These are phyloP conservation scores for Xenopus petersii DNA, from an alignment of 2,797 vertebrate species.

Conservation along the genomic window DNA sequence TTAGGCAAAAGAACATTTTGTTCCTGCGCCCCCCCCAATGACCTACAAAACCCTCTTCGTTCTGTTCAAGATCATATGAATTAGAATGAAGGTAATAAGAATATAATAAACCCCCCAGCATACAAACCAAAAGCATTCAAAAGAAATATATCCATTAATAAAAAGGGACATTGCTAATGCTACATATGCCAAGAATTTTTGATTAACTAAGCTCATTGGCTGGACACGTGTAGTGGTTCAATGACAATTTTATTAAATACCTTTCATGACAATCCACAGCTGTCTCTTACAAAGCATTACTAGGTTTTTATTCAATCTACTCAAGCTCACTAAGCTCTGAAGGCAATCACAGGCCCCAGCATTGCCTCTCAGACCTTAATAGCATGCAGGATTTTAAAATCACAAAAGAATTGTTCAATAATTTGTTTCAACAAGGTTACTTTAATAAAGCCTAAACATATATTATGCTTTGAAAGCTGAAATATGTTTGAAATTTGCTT, in stretches of 20 bases:
- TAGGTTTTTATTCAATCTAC: neutral
- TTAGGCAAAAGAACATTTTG: conserved; percentile 32
- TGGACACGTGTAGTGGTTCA: neutral
- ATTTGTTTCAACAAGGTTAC: no score
- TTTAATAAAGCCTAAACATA: no score
- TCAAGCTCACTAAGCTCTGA: neutral
- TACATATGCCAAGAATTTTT: conserved; percentile 1
- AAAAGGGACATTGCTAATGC: conserved; percentile 2
- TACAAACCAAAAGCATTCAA: conserved; percentile 7
- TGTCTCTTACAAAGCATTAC: neutral
- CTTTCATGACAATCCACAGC: neutral
- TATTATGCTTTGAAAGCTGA: no score
- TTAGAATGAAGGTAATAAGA: conserved; percentile 25
- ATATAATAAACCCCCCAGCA: conserved; percentile 18
- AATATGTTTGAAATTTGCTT: no score
- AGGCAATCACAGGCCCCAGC: neutral
- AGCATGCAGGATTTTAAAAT: no score
- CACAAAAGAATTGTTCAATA: no score
- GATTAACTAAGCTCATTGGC: neutral
- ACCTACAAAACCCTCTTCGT: conserved; percentile 8
- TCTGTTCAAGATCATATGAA: neutral
- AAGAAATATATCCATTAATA: conserved; percentile 22
- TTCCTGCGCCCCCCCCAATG: conserved; percentile 6
- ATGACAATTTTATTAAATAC: neutral
- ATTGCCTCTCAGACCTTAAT: no score